Evolutionary conservation across 2,113 vertebrate genomes (phyloP), one percentile per base, ranked within the genome.

Genomic region (Vulpes vulpes): DNA sequence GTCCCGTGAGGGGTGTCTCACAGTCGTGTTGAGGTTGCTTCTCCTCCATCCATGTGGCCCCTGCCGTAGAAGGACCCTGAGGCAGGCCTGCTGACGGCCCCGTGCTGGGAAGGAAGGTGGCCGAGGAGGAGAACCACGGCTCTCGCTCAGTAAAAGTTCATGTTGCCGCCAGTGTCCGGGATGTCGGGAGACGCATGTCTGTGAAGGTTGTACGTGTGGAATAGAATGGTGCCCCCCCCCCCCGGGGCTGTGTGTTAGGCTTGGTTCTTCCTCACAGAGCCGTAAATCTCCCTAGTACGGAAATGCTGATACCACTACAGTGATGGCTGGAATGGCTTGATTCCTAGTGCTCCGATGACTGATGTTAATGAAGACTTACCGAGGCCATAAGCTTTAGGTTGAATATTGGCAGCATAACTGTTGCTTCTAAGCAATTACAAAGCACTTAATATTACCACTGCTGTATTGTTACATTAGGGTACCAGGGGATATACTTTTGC

Each of bases 301-400:
- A 71, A 91, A 60, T 76, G 57, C 85, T 80, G 85, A 81, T 78
- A 22, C 49, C 55, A 65, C 65, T 93, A 10, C 30, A 69, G 35
- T 76, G 64, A 79, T 94, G 86, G 64, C 11, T 84, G 3, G 78
- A 81, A 38, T 92, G 10, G 38, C 7, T 64, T 91, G 62, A 20
- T 76, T 65, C 69, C 62, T 86, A 25, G 59, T n/a, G 10, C 43
- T 49, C 35, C 20, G 87, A 53, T 94, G 55, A 89, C 25, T 85
- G 73, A 57, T 62, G 53, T 9, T 82, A 85, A 60, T 23, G 82
- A 74, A 94, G 74, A 89, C 19, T 89, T 83, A 2, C 5, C 19
- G 51, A 97, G 69, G 38, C 92, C 85, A n/a, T 94, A 78, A 91
- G 12, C 80, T 96, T 86, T 81, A 22, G 81, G 19, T 78, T 76